Base-by-base conservation (phyloP, 1,140 invertebrate species). In the Holcopasites calliopsidis region DNA sequence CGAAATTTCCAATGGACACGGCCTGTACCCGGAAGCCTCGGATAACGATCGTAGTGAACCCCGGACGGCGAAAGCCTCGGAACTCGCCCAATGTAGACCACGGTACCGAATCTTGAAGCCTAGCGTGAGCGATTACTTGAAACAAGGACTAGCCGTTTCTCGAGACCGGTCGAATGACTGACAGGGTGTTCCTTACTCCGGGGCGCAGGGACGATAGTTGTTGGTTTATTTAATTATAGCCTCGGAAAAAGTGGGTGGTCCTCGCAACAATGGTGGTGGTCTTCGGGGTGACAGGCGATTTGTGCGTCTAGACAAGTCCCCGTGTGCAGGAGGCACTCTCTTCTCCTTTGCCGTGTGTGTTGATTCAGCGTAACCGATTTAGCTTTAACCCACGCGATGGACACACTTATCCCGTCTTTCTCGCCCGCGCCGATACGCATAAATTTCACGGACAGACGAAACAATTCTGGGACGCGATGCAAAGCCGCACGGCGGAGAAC, bases 351-450 rank as follows among this genome's bases (percentile, higher is more conserved):
- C 5, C 44, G 44, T 3, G 16, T n/a, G 5, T 70, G 81, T 86
- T 87, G 85, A 87, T 87, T 87, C 86, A 87, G 75, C 50, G 70
- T 69, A 82, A 86, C 83, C 70, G 78, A 85, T 86, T 86, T 85
- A 87, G 85, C 73, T 61, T n/a, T 77, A 76, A 82, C 81, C 77
- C 77, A 84, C 85, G 77, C 76, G 77, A 85, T 79, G 79, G 80
- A 70, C 79, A 77, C 68, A 54, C 47, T 72, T 65, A 70, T 76
- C 55, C 55, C 70, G 52, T 65, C 44, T 55, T n/a, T 70, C 75
- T 72, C 66, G 57, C 52, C 35, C 64, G 70, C 57, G n/a, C n/a
- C 75, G 60, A 79, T 76, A 69, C 61, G 55, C 64, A 82, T 85
- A 87, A 86, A 83, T 86, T 82, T 84, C 77, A 61, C 66, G 44